Conservation (phyloP, 2,888 invertebrate genomes). For the Lypha dubia region DNA sequence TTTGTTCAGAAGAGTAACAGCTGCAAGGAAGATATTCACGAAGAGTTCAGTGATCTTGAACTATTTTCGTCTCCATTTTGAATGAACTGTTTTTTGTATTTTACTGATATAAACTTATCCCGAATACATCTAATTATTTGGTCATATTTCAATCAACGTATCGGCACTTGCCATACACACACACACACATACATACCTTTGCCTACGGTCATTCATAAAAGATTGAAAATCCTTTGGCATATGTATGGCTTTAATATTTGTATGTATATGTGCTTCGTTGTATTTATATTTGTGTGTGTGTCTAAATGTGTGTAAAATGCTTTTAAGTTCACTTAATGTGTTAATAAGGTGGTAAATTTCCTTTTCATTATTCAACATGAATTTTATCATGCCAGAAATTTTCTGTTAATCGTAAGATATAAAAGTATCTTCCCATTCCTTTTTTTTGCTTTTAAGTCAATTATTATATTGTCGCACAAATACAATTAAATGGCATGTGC, state of each 20-base stretch:
- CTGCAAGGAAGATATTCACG: too few relatives aligned
- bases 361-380: conserved; percentile 60
- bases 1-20: too few relatives aligned
- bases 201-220: conserved; percentile 33
- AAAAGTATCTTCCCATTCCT: neutral
- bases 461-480: conserved; percentile 40
- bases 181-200: neutral
- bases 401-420: conserved; percentile 38
- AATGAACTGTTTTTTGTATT: too few relatives aligned
- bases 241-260: neutral
- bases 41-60: too few relatives aligned
- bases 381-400: conserved; percentile 46
- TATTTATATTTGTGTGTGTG: neutral
- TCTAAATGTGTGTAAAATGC: conserved; percentile 57
- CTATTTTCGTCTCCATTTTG: too few relatives aligned
- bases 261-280: neutral
- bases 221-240: conserved; percentile 38
- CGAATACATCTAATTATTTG: conserved; percentile 31
- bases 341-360: conserved; percentile 67
- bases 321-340: conserved; percentile 63
- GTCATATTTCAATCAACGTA: conserved; percentile 31
- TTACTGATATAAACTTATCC: neutral
- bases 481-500: conserved; percentile 44
- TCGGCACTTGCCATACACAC: conserved; percentile 24
- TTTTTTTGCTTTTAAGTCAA: conserved; percentile 35